Evolutionary conservation across 2,888 invertebrate genomes (phyloP).

Genomic region (Campoplex nolae): DNA sequence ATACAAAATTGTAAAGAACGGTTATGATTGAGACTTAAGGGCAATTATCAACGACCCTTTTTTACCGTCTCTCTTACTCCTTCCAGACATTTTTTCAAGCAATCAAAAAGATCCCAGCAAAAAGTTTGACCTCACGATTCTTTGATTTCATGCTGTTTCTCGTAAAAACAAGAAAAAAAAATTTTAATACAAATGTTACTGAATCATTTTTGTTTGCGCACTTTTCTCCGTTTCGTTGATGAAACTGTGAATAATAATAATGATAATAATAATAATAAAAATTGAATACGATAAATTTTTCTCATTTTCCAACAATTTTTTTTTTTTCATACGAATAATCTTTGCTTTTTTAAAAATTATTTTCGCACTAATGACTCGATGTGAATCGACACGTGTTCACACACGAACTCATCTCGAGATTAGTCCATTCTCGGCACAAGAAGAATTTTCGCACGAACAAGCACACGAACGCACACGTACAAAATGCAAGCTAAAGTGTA

Average conservation of each 20-base stretch:
- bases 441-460: background rate
- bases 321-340: background rate
- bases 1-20: background rate
- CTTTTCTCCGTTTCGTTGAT: background rate
- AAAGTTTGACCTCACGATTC: background rate
- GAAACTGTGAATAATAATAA: background rate
- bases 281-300: background rate
- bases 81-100: background rate
- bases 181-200: background rate
- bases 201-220: background rate
- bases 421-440: background rate
- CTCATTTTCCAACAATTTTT: background rate
- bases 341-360: background rate
- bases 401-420: background rate
- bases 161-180: background rate
- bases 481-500: slow-evolving; percentile 3
- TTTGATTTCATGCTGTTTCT: background rate
- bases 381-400: background rate
- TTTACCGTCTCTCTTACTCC: background rate
- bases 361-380: background rate
- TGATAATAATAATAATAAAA: too few relatives aligned
- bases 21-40: background rate
- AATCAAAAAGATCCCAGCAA: background rate
- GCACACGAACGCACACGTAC: background rate
- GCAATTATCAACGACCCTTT: slow-evolving; percentile 2